Conservation (phyloP, 2,888 invertebrate species). For the Cryptus armator region DNA sequence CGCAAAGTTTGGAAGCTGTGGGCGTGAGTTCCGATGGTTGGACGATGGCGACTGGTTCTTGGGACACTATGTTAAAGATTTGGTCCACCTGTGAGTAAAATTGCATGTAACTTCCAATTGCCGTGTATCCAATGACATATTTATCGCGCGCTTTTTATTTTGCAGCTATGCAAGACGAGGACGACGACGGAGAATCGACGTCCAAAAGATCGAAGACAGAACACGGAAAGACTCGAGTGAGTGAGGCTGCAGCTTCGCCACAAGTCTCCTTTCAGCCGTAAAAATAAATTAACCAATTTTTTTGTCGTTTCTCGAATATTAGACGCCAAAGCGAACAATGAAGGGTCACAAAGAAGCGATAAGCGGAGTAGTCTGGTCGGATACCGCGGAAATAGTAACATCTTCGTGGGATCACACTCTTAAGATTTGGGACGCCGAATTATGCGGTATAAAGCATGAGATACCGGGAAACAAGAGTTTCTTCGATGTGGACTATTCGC, state of each 20-base stretch:
- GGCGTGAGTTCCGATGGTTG: conserved; percentile 90
- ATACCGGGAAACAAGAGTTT: conserved; percentile 95
- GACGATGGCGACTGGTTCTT: conserved; percentile 94
- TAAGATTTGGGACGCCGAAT: conserved; percentile 96
- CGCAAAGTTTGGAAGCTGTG: conserved; percentile 95
- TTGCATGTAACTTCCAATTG: background rate
- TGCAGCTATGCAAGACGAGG: conserved; percentile 83
- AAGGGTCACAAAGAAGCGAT: conserved; percentile 97
- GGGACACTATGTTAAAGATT: conserved; percentile 96
- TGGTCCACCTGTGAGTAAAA: conserved; percentile 91
- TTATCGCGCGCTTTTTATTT: conserved; percentile 23
- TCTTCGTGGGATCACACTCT: conserved; percentile 98
- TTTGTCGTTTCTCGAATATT: conserved; percentile 63
- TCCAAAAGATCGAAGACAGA: conserved; percentile 88
- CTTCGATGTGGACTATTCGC: conserved; percentile 94
- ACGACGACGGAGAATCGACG: conserved; percentile 87
- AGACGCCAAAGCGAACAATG: conserved; percentile 94
- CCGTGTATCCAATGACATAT: background rate
- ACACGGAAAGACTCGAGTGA: conserved; percentile 87
- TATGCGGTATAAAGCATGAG: conserved; percentile 93
- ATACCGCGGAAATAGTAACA: conserved; percentile 91
- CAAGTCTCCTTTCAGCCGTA: background rate
- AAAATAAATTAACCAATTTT: background rate
- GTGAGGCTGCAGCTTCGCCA: conserved; percentile 67
- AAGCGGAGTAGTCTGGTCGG: conserved; percentile 94